Evolutionary conservation across 2,888 invertebrate genomes (phyloP).

Genomic region (Mantis religiosa): DNA sequence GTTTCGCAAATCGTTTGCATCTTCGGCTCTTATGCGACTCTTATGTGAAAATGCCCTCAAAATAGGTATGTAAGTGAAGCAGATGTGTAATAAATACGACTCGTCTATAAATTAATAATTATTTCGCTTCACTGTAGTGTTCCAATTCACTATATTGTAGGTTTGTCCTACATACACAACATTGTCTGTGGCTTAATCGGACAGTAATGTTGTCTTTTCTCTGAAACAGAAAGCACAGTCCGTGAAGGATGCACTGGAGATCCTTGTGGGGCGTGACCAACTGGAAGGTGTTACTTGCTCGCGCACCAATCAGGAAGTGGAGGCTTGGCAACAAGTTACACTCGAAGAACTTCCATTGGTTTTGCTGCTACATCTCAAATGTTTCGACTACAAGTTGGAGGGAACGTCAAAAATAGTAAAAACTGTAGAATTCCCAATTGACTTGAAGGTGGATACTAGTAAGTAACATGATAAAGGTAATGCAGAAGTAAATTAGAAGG

Average conservation of each 20-base stretch:
- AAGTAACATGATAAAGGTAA: constrained; percentile 44
- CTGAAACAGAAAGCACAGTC: constrained; percentile 67
- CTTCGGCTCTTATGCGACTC: too few species aligned
- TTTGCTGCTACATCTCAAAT: constrained; percentile 86
- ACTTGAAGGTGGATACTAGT: constrained; percentile 86
- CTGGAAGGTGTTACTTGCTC: constrained; percentile 82
- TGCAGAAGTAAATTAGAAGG: too few species aligned
- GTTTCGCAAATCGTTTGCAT: too few species aligned
- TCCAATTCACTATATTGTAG: too few species aligned
- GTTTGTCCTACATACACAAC: too few species aligned
- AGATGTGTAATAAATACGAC: too few species aligned
- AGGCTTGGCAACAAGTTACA: constrained; percentile 86
- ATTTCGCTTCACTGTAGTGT: too few species aligned
- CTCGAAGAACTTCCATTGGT: constrained; percentile 87
- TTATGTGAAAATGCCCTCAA: too few species aligned
- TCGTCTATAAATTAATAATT: too few species aligned
- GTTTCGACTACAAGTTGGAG: constrained; percentile 84
- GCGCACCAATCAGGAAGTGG: constrained; percentile 74
- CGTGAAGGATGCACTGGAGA: constrained; percentile 83
- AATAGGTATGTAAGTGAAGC: too few species aligned
- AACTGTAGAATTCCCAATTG: constrained; percentile 83
- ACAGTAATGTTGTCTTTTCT: not conserved
- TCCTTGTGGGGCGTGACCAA: constrained; percentile 77
- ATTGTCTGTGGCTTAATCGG: too few species aligned
- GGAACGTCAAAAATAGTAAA: constrained; percentile 91